A percentile compares a stretch with the other conserved stretches of the same genome.
Evolutionary conservation across 2,113 vertebrate species (phyloP).

Genomic region (Hipposideros armiger): DNA sequence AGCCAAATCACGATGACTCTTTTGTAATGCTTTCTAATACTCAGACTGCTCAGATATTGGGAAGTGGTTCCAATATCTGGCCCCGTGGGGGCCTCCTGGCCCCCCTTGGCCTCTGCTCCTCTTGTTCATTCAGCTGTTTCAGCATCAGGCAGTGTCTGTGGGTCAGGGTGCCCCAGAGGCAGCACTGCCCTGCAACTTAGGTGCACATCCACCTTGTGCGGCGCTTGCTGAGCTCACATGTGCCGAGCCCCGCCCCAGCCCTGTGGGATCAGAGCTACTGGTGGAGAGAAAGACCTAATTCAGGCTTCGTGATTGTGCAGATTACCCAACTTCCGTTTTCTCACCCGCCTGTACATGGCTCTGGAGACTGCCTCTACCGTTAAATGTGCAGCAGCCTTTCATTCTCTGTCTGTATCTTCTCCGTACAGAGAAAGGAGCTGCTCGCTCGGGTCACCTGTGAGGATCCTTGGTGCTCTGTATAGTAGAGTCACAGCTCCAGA

Average conservation of each 20-base stretch:
- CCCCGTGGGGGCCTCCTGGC: background rate
- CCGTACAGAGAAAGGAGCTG: background rate
- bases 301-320: background rate
- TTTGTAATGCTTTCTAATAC: background rate
- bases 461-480: accelerated
- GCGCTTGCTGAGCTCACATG: background rate
- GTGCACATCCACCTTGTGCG: background rate
- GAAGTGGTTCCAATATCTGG: background rate
- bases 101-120: background rate
- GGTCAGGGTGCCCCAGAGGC: background rate
- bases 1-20: background rate
- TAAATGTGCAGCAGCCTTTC: background rate
- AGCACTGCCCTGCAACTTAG: background rate
- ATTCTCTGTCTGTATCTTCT: background rate
- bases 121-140: background rate
- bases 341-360: too few relatives aligned
- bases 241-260: background rate
- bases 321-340: background rate
- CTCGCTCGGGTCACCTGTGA: too few relatives aligned
- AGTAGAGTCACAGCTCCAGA: accelerated
- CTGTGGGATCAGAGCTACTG: background rate
- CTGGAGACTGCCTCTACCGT: accelerated
- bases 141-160: accelerated
- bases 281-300: background rate
- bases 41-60: background rate